phyloP scores from a whole-genome alignment of 2,888 invertebrate species.

The Pyrrhosoma nymphula region DNA sequence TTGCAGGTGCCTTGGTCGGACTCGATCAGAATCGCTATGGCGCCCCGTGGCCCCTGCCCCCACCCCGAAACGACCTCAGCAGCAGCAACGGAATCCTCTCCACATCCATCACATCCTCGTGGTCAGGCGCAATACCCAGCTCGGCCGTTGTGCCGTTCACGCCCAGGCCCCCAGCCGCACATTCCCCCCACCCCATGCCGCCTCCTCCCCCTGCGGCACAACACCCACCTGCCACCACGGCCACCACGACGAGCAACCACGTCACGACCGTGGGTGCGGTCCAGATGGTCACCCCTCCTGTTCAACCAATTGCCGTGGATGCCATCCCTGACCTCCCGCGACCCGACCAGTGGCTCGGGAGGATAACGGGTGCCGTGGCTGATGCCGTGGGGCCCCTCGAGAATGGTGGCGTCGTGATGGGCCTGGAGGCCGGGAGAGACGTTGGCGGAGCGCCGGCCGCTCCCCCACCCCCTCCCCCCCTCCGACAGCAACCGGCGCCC shows the following conservation, averaged over 20 bases:
- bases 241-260: conserved; percentile 68
- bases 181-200: conserved; percentile 75
- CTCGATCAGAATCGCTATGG: conserved; percentile 52
- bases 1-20: conserved; percentile 53
- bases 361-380: conserved; percentile 81
- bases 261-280: conserved; percentile 76
- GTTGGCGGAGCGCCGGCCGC: background rate
- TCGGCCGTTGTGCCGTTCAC: conserved; percentile 55
- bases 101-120: conserved; percentile 13
- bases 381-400: conserved; percentile 75
- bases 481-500: conserved; percentile 69
- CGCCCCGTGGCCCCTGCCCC: conserved; percentile 36
- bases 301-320: conserved; percentile 51
- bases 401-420: conserved; percentile 74
- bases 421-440: background rate
- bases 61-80: conserved; percentile 29
- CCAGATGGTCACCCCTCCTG: conserved; percentile 76
- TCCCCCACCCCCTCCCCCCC: background rate
- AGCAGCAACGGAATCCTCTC: background rate
- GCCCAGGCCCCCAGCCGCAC: conserved; percentile 27
- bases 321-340: conserved; percentile 81
- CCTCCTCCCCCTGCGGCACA: conserved; percentile 72
- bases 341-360: conserved; percentile 91
- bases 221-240: conserved; percentile 72
- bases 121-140: conserved; percentile 20